phyloP scores from a whole-genome alignment of 2,888 invertebrate species.

The Caenorhabditis macrosperma region DNA sequence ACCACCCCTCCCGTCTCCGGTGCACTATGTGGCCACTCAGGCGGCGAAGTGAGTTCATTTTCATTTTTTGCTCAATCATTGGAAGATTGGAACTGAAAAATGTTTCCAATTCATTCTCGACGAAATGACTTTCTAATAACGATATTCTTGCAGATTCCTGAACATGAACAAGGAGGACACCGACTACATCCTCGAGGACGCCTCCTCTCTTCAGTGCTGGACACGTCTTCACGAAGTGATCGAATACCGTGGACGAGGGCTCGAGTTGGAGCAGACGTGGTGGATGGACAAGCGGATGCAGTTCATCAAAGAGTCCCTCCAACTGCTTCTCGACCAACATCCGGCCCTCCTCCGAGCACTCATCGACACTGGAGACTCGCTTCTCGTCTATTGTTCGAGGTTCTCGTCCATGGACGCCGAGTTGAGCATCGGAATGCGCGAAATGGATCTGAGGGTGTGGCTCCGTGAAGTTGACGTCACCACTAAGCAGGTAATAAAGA shows the following conservation, averaged over 20 bases:
- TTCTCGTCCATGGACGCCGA: slow-evolving; percentile 77
- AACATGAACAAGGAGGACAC: slow-evolving; percentile 66
- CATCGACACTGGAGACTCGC: slow-evolving; percentile 77
- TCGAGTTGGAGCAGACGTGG: slow-evolving; percentile 69
- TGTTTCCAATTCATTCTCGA: too few relatives aligned
- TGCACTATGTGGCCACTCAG: slow-evolving; percentile 73
- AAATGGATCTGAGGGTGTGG: slow-evolving; percentile 75
- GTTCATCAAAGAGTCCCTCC: slow-evolving; percentile 72
- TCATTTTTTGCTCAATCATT: background rate
- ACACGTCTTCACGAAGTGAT: slow-evolving; percentile 71
- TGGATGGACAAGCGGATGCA: slow-evolving; percentile 75
- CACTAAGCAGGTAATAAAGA: slow-evolving; percentile 67
- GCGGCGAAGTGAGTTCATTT: slow-evolving; percentile 68
- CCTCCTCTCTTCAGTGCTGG: slow-evolving; percentile 74
- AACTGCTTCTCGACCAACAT: slow-evolving; percentile 76
- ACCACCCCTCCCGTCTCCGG: slow-evolving; percentile 70
- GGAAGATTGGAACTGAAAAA: background rate
- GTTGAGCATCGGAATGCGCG: slow-evolving; percentile 78
- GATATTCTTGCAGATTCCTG: slow-evolving; percentile 66
- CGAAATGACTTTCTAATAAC: too few relatives aligned
- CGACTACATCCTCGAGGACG: slow-evolving; percentile 71
- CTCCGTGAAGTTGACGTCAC: slow-evolving; percentile 65
- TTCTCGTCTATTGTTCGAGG: slow-evolving; percentile 76
- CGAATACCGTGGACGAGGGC: slow-evolving; percentile 58
- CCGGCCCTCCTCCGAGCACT: slow-evolving; percentile 75